Conservation (phyloP, 1,140 invertebrate species). For the Leptinotarsa lineolata region DNA sequence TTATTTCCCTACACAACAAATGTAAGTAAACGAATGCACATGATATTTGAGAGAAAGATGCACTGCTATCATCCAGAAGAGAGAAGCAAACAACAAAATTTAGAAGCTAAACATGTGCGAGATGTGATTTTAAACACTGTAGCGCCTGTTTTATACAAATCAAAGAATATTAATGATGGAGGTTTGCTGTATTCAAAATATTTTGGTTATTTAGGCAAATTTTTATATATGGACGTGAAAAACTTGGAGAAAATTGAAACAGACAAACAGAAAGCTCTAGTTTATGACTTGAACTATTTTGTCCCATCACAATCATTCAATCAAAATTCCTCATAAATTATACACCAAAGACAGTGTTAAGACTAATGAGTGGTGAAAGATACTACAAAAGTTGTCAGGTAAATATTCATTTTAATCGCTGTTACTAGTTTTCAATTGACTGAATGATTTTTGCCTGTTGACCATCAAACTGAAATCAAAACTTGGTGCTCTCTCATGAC, state of each 20-base stretch:
- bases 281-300: slow-evolving; percentile 19
- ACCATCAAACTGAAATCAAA: too few species aligned
- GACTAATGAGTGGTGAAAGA: neutral
- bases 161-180: slow-evolving; percentile 33
- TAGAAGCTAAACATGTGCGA: slow-evolving; percentile 39
- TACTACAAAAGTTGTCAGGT: too few species aligned
- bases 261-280: slow-evolving; percentile 25
- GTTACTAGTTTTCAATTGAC: too few species aligned
- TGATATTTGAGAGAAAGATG: slow-evolving; percentile 32
- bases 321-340: neutral
- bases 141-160: slow-evolving; percentile 40
- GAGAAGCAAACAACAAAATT: slow-evolving; percentile 35
- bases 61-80: slow-evolving; percentile 27
- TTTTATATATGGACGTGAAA: slow-evolving; percentile 41
- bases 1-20: slow-evolving; percentile 32
- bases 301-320: neutral
- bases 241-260: slow-evolving; percentile 35
- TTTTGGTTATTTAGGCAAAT: slow-evolving; percentile 44
- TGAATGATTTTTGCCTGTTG: too few species aligned
- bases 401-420: too few species aligned
- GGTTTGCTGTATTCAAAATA: slow-evolving; percentile 36
- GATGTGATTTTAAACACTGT: slow-evolving; percentile 37
- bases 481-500: too few species aligned
- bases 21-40: slow-evolving; percentile 38
- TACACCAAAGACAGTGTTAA: neutral